Base-by-base conservation (phyloP, 2,797 vertebrate genomes). In the Parauchenoglanis punctatus region DNA sequence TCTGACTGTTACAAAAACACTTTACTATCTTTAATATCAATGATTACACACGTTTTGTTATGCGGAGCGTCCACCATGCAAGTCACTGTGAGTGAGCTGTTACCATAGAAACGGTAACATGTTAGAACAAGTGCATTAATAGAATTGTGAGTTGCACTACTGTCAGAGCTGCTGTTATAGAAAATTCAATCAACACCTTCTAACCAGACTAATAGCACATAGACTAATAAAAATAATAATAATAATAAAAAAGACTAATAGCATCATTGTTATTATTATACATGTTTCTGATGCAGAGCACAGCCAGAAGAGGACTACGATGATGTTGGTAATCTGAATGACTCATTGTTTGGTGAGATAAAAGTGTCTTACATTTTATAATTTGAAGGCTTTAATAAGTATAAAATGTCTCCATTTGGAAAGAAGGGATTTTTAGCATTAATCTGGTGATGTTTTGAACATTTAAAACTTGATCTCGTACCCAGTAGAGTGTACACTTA, bases 301-400 rank as follows among this genome's bases (percentile, higher is more conserved):
- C 92, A 91, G 73, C 86, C 91, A 6, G 94, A 96, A 0, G 95
- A 96, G 0, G 90, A 91, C 68, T 95, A 96, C 44, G 96, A 96
- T 58, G 95, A 96, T 28, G 88, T 95, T 17, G 94, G 93, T 11
- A 87, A 91, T 0, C 6, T 92, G 17, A 90, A 1, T 87, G 72
- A 77, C n/a, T 46, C 49, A 31, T 73, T 52, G 7, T 63, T 81
- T 63, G 78, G 78, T 81, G 78, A 81, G 78, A 3, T n/a, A 44
- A 46, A 31, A 61, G 23, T 56, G 15, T 78, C 58, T 44, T 44
- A n/a, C 18, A 23, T 61, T 40, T 40, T 40, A 40, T 25, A 15
- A 40, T 13, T 13, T 7, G 1, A 23, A 78, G 13, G 17, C 10
- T 58, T 77, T 18, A 7, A 28, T 8, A 76, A 28, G 7, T 52